These are phyloP conservation scores for Sialis lutaria DNA, from an alignment of 2,888 invertebrate genomes.

Conservation along the genomic window DNA sequence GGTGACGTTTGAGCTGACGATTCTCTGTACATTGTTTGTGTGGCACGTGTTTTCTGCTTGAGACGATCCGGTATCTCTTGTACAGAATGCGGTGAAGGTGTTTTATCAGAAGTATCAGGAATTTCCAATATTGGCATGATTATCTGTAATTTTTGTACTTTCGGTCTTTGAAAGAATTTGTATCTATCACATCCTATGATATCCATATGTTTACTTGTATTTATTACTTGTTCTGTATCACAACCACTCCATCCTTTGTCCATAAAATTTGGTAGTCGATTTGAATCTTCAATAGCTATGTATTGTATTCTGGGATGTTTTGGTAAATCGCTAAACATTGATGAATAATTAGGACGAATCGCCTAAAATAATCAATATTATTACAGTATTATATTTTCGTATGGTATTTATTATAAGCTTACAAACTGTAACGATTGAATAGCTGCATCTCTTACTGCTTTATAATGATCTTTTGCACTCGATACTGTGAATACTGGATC, in stretches of 20 bases:
- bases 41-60: conserved; percentile 25
- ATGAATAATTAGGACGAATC: conserved; percentile 20
- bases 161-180: conserved; percentile 10
- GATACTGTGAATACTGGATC: conserved; percentile 39
- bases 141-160: too few species aligned
- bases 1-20: conserved; percentile 61
- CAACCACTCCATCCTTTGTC: conserved; percentile 26
- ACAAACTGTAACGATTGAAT: conserved; percentile 36
- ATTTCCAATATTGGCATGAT: too few species aligned
- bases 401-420: conserved; percentile 15
- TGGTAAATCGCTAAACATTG: conserved; percentile 40
- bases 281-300: conserved; percentile 11
- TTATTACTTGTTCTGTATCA: conserved; percentile 25
- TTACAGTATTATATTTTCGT: neutral
- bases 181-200: conserved; percentile 12
- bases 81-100: too few species aligned
- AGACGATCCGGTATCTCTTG: neutral
- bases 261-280: conserved; percentile 11
- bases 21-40: conserved; percentile 57
- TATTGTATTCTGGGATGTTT: conserved; percentile 29
- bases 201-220: conserved; percentile 6
- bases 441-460: conserved; percentile 32
- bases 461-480: conserved; percentile 35
- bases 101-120: too few species aligned
- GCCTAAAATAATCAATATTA: conserved; percentile 3